Evolutionary conservation across 2,888 invertebrate genomes (phyloP).

Genomic region (Parasteatoda lunata): DNA sequence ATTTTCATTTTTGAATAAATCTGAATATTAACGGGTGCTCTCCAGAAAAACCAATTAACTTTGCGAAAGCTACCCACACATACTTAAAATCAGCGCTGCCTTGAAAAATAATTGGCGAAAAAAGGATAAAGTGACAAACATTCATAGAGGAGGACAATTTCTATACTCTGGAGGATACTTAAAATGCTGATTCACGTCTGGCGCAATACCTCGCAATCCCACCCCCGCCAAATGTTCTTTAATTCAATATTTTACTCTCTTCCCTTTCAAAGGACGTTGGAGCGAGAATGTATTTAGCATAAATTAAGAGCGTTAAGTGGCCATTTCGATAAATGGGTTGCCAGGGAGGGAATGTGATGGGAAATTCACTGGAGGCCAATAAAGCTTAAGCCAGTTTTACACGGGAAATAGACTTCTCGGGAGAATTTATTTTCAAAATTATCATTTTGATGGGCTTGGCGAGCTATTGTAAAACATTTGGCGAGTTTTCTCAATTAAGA

Average conservation of each 20-base stretch:
- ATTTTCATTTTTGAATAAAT: not conserved
- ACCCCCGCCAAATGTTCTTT: conserved; percentile 48
- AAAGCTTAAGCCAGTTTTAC: conserved; percentile 51
- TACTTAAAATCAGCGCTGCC: not conserved
- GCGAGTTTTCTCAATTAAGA: too few relatives aligned
- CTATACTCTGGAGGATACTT: conserved; percentile 37
- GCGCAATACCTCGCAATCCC: conserved; percentile 15
- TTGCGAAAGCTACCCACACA: not conserved
- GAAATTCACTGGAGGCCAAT: conserved; percentile 61
- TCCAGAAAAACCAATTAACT: conserved; percentile 4
- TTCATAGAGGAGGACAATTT: conserved; percentile 19
- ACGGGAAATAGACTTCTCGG: conserved; percentile 29
- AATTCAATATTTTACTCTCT: conserved; percentile 55
- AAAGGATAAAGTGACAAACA: not conserved
- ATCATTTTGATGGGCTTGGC: conserved; percentile 47
- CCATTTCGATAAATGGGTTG: conserved; percentile 62
- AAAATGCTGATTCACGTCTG: conserved; percentile 66
- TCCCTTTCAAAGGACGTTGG: conserved; percentile 27
- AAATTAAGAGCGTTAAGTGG: conserved; percentile 65
- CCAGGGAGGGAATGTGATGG: conserved; percentile 13
- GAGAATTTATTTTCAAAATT: conserved; percentile 21
- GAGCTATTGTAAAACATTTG: not conserved
- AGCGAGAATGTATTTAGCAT: conserved; percentile 59
- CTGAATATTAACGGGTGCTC: not conserved
- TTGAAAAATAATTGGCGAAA: not conserved